These are phyloP conservation scores for Heterohyrax brucei DNA, from an alignment of 2,797 vertebrate species.

Conservation along the genomic window DNA sequence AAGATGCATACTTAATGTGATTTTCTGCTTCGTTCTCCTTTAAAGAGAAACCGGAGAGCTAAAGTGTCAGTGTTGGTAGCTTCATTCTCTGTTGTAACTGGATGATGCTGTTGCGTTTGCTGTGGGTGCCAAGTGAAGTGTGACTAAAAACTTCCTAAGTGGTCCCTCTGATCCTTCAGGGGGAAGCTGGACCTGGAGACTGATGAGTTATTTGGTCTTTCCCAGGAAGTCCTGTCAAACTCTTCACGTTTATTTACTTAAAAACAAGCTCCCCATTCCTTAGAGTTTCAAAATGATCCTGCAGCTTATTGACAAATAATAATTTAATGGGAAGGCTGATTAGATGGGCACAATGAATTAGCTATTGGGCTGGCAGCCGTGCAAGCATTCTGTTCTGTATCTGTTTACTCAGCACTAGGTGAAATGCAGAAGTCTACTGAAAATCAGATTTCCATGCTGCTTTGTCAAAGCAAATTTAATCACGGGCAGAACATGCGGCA, in stretches of 20 bases:
- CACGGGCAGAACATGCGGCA: conserved; percentile 91
- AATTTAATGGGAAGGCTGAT: conserved; percentile 91
- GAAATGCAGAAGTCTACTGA: conserved; percentile 91
- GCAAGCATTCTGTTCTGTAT: conserved; percentile 89
- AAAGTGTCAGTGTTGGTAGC: conserved; percentile 69
- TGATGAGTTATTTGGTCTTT: conserved; percentile 75
- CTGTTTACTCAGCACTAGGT: conserved; percentile 92
- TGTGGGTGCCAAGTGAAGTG: conserved; percentile 61
- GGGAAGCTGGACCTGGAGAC: conserved; percentile 24
- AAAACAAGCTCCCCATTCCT: conserved; percentile 84
- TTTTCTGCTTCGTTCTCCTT: conserved; percentile 86
- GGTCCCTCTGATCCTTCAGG: conserved; percentile 71
- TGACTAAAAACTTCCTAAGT: conserved; percentile 81
- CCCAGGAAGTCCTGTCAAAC: conserved; percentile 69
- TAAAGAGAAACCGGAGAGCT: conserved; percentile 77
- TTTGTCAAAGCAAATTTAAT: conserved; percentile 94
- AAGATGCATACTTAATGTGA: conserved; percentile 88
- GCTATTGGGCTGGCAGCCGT: conserved; percentile 88
- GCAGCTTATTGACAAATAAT: conserved; percentile 90
- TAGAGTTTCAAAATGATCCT: conserved; percentile 87
- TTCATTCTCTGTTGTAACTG: conserved; percentile 83
- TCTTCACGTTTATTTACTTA: conserved; percentile 86
- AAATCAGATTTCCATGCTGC: conserved; percentile 93
- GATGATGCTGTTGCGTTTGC: conserved; percentile 75
- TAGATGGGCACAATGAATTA: conserved; percentile 91